A percentile compares a stretch with the other conserved stretches of the same genome.
Conservation (phyloP, 2,797 vertebrate genomes). For the Myotis pilosus region DNA sequence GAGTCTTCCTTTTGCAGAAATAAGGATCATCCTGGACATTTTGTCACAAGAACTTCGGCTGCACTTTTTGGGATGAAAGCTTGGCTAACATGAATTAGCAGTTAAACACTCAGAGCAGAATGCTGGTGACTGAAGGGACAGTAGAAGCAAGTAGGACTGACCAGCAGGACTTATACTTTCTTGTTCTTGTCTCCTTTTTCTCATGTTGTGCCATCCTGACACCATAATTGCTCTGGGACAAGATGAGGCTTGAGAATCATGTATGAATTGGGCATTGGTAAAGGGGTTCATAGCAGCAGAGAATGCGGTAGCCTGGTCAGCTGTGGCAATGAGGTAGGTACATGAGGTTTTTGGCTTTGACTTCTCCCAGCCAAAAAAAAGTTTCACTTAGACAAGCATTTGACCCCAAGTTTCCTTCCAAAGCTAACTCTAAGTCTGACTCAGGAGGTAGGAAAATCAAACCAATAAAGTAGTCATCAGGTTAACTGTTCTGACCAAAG, state of each 20-base stretch:
- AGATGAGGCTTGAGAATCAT: neutral
- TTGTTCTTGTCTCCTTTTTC: neutral
- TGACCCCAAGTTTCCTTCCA: neutral
- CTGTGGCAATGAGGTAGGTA: neutral
- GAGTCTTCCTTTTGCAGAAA: neutral
- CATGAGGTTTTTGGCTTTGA: neutral
- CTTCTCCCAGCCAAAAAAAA: neutral
- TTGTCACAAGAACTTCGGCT: neutral
- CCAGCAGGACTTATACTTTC: neutral
- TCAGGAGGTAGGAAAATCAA: conserved; percentile 41
- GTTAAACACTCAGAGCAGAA: neutral
- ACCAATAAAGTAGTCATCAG: conserved; percentile 22
- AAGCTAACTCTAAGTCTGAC: conserved; percentile 23
- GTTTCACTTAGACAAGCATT: neutral
- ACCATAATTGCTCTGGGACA: neutral
- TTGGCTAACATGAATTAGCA: neutral
- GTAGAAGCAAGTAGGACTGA: neutral
- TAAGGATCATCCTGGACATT: neutral
- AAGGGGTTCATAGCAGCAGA: neutral
- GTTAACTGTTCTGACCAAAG: neutral
- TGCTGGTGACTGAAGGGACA: neutral
- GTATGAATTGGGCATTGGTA: neutral
- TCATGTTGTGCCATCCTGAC: neutral
- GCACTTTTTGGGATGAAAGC: neutral
- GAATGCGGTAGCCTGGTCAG: neutral